Conservation (phyloP, 2,888 invertebrate species). For the Frankliniella intonsa region DNA sequence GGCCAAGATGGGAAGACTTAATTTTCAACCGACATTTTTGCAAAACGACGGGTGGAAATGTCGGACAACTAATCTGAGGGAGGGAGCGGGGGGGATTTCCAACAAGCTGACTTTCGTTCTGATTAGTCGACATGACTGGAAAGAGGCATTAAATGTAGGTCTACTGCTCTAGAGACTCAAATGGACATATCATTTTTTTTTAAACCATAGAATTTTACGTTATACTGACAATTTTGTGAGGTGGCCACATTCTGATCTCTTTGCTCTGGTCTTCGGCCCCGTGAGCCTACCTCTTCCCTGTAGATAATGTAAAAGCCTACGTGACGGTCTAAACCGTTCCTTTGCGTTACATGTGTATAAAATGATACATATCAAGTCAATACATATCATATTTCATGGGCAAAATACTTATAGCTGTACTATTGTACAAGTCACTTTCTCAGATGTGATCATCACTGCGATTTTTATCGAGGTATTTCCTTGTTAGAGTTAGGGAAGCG, state of each 20-base stretch:
- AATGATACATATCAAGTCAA: slow-evolving; percentile 5
- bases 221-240: slow-evolving; percentile 7
- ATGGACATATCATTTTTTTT: slow-evolving; percentile 17
- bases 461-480: slow-evolving; percentile 11
- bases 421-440: slow-evolving; percentile 24
- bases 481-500: slow-evolving; percentile 7
- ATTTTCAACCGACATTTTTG: slow-evolving; percentile 5
- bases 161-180: slow-evolving; percentile 22
- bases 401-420: not conserved
- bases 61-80: slow-evolving; percentile 9
- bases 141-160: not conserved
- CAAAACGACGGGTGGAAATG: not conserved
- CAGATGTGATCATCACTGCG: slow-evolving; percentile 22
- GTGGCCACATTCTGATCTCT: slow-evolving; percentile 24
- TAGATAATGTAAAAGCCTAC: slow-evolving; percentile 12
- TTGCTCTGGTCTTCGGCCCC: slow-evolving; percentile 4
- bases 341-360: slow-evolving; percentile 17
- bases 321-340: slow-evolving; percentile 12
- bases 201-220: not conserved
- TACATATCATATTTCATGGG: slow-evolving; percentile 13
- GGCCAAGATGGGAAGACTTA: slow-evolving; percentile 11
- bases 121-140: slow-evolving; percentile 13
- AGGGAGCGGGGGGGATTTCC: slow-evolving; percentile 7
- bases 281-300: slow-evolving; percentile 14
- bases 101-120: slow-evolving; percentile 3